Conservation (phyloP, 2,888 invertebrate species). For the Scaeva pyrastri region DNA sequence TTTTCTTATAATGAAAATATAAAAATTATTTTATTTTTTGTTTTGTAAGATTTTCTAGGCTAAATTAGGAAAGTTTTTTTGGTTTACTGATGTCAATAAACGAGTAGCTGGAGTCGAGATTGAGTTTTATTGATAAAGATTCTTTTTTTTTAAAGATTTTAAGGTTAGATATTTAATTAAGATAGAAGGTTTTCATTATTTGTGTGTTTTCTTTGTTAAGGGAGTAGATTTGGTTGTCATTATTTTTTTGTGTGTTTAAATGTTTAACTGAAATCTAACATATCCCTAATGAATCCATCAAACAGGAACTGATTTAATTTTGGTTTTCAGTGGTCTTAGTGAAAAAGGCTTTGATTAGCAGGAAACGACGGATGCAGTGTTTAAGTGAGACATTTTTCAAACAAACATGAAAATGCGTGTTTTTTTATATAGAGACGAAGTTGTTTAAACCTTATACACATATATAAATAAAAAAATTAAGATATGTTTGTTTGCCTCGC, state of each 20-base stretch:
- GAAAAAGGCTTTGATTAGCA: too few species aligned
- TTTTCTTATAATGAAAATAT: background rate
- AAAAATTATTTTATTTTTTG: background rate
- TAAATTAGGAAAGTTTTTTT: slow-evolving; percentile 1
- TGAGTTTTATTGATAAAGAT: background rate
- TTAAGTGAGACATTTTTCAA: too few species aligned
- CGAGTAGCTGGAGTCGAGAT: background rate
- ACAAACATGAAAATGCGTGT: too few species aligned
- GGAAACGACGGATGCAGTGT: too few species aligned
- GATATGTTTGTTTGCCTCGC: too few species aligned
- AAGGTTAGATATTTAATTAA: background rate
- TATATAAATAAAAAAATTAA: too few species aligned
- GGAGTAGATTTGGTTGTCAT: background rate
- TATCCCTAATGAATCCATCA: too few species aligned
- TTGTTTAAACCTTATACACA: too few species aligned
- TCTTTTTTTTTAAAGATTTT: background rate
- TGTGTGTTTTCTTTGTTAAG: background rate
- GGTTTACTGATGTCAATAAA: background rate
- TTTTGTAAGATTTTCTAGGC: background rate
- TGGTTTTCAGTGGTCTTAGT: too few species aligned
- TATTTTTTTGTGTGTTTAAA: background rate
- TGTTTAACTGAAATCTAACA: too few species aligned
- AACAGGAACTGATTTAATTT: too few species aligned
- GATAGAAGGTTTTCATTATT: background rate
- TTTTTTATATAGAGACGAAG: too few species aligned